These are phyloP conservation scores for Crotalus viridis DNA, from an alignment of 2,113 vertebrate genomes.

Conservation along the genomic window DNA sequence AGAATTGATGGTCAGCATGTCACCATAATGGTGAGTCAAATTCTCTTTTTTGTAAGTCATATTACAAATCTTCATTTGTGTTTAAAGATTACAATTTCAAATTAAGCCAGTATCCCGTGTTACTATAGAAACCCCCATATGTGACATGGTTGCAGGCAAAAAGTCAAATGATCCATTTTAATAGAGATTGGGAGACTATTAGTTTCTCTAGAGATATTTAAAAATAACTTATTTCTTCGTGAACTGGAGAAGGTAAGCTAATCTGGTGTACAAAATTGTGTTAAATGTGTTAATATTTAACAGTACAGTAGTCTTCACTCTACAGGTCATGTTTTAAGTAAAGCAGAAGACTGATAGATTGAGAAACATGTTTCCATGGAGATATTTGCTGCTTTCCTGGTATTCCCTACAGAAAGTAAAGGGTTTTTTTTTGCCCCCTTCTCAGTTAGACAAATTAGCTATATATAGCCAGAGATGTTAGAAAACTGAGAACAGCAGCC, in stretches of 20 bases:
- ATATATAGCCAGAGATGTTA: constrained; percentile 57
- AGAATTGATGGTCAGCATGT: background rate
- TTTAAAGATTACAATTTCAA: constrained; percentile 61
- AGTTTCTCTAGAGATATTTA: constrained; percentile 17
- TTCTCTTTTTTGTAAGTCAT: constrained; percentile 1
- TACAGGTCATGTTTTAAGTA: constrained; percentile 72
- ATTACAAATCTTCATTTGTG: constrained; percentile 35
- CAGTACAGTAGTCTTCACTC: constrained; percentile 40
- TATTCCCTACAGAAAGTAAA: constrained; percentile 78
- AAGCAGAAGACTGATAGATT: constrained; percentile 70
- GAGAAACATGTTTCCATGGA: constrained; percentile 83
- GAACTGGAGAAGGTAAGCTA: constrained; percentile 34
- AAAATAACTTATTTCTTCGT: constrained; percentile 24
- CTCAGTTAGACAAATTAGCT: constrained; percentile 59
- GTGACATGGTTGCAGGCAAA: constrained; percentile 48
- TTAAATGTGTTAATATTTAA: constrained; percentile 47
- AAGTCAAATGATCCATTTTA: constrained; percentile 56
- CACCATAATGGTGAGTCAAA: constrained; percentile 11
- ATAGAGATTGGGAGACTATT: constrained; percentile 34
- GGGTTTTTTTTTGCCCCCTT: constrained; percentile 49
- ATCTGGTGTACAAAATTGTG: constrained; percentile 51
- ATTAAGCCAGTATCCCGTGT: constrained; percentile 52
- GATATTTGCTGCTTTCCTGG: constrained; percentile 80
- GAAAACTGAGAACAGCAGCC: constrained; percentile 56
- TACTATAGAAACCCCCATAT: constrained; percentile 63